Conservation (phyloP, 1,140 invertebrate genomes). For the Chrysopa pallens region DNA sequence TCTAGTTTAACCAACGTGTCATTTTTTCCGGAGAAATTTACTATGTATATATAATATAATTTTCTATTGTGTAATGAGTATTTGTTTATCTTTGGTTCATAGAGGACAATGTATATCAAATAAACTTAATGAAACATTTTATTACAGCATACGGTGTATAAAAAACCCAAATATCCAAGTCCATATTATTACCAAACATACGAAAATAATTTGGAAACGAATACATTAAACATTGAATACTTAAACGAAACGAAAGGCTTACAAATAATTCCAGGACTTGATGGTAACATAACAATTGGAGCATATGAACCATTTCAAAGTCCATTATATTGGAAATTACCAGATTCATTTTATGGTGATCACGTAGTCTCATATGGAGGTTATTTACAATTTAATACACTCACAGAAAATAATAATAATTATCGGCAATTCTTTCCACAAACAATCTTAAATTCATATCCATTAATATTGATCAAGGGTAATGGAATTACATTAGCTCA, state of each 20-base stretch:
- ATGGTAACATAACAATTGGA: slow-evolving; percentile 46
- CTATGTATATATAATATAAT: too few species aligned
- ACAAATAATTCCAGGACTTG: slow-evolving; percentile 42
- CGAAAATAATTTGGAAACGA: too few species aligned
- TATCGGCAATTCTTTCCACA: not conserved
- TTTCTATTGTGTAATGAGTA: too few species aligned
- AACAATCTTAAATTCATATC: slow-evolving; percentile 1
- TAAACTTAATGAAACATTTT: too few species aligned
- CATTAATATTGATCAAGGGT: not conserved
- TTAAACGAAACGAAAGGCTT: slow-evolving; percentile 10
- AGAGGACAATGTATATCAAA: too few species aligned
- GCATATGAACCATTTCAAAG: slow-evolving; percentile 42
- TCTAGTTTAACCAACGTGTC: too few species aligned
- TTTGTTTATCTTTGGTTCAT: too few species aligned
- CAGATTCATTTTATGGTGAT: slow-evolving; percentile 70
- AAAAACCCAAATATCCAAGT: too few species aligned
- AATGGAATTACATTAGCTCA: not conserved
- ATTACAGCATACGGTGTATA: too few species aligned
- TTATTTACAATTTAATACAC: slow-evolving; percentile 58
- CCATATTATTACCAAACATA: too few species aligned
- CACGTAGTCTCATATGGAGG: slow-evolving; percentile 85
- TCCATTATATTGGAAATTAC: slow-evolving; percentile 76
- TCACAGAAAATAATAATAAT: slow-evolving; percentile 50
- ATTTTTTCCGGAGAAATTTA: too few species aligned
- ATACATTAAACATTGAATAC: too few species aligned